phyloP scores from a whole-genome alignment of 2,888 invertebrate genomes.

The Tetheella fluctuosa region DNA sequence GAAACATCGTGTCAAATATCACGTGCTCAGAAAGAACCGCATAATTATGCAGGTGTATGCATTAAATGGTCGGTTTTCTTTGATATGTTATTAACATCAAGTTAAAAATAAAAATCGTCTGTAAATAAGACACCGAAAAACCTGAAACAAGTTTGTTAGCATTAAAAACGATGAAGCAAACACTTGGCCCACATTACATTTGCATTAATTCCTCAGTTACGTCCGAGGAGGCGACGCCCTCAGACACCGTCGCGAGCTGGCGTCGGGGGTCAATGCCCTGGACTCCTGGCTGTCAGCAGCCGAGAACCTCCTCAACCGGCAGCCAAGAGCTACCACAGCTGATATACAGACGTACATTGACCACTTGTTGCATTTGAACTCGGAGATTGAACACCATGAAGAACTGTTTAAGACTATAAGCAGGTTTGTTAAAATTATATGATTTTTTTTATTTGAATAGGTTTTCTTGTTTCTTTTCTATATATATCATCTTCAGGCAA shows the following conservation, averaged over 20 bases:
- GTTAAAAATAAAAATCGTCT: no score
- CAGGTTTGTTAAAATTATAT: slow-evolving; percentile 65
- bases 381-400: slow-evolving; percentile 94
- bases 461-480: slow-evolving; percentile 12
- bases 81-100: no score
- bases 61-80: neutral
- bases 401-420: slow-evolving; percentile 95
- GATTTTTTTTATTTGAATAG: slow-evolving; percentile 7
- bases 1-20: neutral
- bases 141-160: no score
- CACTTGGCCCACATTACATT: no score
- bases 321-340: slow-evolving; percentile 89
- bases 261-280: slow-evolving; percentile 88
- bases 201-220: slow-evolving; percentile 65
- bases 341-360: slow-evolving; percentile 92
- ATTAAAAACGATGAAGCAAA: no score
- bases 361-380: slow-evolving; percentile 89
- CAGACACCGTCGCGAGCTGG: slow-evolving; percentile 91
- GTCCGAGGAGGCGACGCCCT: slow-evolving; percentile 95
- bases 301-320: slow-evolving; percentile 87
- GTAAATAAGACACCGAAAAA: no score
- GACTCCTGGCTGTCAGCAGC: slow-evolving; percentile 92
- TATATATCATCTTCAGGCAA: no score
- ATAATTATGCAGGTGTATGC: neutral
- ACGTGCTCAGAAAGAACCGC: no score